These are phyloP conservation scores for Bombus cullumanus DNA, from an alignment of 1,140 invertebrate genomes.

Conservation along the genomic window DNA sequence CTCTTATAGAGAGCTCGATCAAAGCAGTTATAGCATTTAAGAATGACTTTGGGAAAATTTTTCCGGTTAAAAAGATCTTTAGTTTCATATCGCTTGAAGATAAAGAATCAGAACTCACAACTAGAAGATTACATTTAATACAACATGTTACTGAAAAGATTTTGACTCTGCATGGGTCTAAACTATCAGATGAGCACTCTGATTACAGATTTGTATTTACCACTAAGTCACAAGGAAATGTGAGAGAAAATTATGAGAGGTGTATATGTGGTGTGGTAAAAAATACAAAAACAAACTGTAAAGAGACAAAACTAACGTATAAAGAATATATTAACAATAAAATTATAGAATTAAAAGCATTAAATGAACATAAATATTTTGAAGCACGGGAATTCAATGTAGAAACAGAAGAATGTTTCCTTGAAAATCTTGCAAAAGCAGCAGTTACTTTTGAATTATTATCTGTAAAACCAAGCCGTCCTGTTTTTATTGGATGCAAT, in stretches of 20 bases:
- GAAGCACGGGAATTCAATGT: slow-evolving; percentile 44
- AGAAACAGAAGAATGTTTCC: slow-evolving; percentile 60
- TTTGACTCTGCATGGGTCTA: slow-evolving; percentile 72
- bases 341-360: slow-evolving; percentile 68
- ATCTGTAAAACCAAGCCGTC: slow-evolving; percentile 84
- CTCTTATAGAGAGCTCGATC: slow-evolving; percentile 59
- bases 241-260: slow-evolving; percentile 61
- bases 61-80: slow-evolving; percentile 40
- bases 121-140: slow-evolving; percentile 76
- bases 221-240: slow-evolving; percentile 78
- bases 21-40: slow-evolving; percentile 56
- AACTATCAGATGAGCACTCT: slow-evolving; percentile 58
- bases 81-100: slow-evolving; percentile 65
- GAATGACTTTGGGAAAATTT: slow-evolving; percentile 63
- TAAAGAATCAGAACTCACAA: slow-evolving; percentile 73
- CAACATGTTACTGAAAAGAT: slow-evolving; percentile 76
- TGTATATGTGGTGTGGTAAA: slow-evolving; percentile 82
- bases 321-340: slow-evolving; percentile 75
- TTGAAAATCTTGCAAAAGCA: slow-evolving; percentile 84
- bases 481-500: slow-evolving; percentile 79
- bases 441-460: slow-evolving; percentile 86
- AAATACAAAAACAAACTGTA: slow-evolving; percentile 79
- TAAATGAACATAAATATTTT: slow-evolving; percentile 79
- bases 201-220: slow-evolving; percentile 77
- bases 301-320: slow-evolving; percentile 79